Conservation (phyloP, 2,113 vertebrate species). For the Halichoeres trimaculatus region DNA sequence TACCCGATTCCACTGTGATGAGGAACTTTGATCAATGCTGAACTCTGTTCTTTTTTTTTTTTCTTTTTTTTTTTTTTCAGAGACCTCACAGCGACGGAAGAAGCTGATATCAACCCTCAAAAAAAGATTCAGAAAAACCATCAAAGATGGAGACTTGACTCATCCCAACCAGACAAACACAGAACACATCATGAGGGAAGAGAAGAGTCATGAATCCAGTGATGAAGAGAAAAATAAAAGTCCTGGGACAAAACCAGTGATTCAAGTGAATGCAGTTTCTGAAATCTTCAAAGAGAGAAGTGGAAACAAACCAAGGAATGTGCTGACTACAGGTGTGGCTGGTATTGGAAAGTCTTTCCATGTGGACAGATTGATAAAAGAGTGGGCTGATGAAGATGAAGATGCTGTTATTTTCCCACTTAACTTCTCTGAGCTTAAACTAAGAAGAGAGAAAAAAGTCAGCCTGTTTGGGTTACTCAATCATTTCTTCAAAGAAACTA, state of each 20-base stretch:
- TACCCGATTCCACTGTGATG: too few species aligned
- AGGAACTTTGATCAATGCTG: background rate
- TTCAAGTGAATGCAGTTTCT: background rate
- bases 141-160: constrained; percentile 1
- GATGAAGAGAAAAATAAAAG: background rate
- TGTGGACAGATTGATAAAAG: constrained; percentile 8
- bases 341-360: constrained; percentile 40
- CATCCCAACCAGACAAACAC: constrained; percentile 43
- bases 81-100: background rate
- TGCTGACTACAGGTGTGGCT: constrained; percentile 25
- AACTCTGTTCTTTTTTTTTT: background rate
- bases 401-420: constrained; percentile 28
- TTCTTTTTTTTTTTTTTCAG: constrained; percentile 2
- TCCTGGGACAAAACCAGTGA: background rate
- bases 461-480: constrained; percentile 40
- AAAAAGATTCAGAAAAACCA: background rate
- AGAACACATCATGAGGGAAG: constrained; percentile 41
- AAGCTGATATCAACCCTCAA: constrained; percentile 4
- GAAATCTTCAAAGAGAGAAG: constrained; percentile 18
- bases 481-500: constrained; percentile 1
- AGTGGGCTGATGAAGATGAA: background rate
- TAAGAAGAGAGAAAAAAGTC: background rate
- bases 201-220: too few species aligned
- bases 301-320: background rate
- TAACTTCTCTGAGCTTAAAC: background rate